phyloP scores from a whole-genome alignment of 2,797 vertebrate species.

The Leucoraja ocellata region DNA sequence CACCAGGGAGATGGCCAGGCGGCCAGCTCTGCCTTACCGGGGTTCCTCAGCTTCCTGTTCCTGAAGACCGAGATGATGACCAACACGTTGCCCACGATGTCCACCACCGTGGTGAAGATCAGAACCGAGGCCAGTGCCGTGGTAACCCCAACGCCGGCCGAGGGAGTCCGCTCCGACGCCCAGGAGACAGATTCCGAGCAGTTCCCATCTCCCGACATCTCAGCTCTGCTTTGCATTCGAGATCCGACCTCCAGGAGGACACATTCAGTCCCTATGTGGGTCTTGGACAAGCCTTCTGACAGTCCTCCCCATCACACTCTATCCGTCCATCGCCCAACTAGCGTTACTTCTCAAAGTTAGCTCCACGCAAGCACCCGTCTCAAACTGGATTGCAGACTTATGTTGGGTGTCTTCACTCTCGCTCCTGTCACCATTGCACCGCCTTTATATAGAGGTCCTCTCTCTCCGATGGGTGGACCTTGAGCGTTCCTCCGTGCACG shows the following conservation, averaged over 20 bases:
- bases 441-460: not conserved
- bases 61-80: constrained; percentile 35
- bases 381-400: not conserved
- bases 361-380: not conserved
- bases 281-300: too few species aligned
- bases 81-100: constrained; percentile 30
- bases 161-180: not conserved
- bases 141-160: not conserved
- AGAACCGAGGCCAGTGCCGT: constrained; percentile 36
- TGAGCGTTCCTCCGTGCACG: not conserved
- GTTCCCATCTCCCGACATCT: constrained; percentile 16
- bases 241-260: too few species aligned
- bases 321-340: not conserved
- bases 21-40: not conserved
- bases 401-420: not conserved
- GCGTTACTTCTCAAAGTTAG: not conserved
- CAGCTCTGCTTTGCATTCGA: not conserved
- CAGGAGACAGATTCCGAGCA: not conserved
- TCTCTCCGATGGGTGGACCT: not conserved
- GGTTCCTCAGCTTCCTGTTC: constrained; percentile 35
- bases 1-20: too few species aligned
- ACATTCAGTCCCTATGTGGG: too few species aligned
- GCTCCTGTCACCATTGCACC: not conserved
- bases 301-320: too few species aligned
- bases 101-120: constrained; percentile 37